Evolutionary conservation across 2,113 vertebrate genomes (phyloP), one percentile per base, ranked within the genome.

Genomic region (Rhinoderma darwinii): DNA sequence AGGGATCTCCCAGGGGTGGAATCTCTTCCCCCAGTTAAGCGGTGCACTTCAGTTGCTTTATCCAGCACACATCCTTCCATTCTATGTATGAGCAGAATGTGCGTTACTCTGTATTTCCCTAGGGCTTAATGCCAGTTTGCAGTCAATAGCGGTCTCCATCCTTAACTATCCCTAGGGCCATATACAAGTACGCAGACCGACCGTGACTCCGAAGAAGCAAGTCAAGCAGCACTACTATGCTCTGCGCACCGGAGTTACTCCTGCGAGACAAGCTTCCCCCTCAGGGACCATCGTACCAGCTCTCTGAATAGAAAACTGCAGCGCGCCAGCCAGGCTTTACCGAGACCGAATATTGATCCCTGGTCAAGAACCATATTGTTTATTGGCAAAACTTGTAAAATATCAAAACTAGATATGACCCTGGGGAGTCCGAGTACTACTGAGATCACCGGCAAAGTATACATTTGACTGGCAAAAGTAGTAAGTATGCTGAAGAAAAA

Each of bases 181-280:
- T 25, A 74, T 74, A 74, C 10, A 14, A 17, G 20, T 17, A 41
- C 8, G 30, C 17, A 37, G 66, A 70, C 66, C 2, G n/a, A 32
- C 63, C 14, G n/a, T 32, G 63, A 56, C 51, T 73, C 68, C 18
- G 44, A 44, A 27, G 61, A 83, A 17, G 81, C 43, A 11, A 47
- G 37, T 83, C 41, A 37, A 70, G 66, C 66, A 39, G 47, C 32
- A 8, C 12, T 5, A 56, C 68, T 51, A 10, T 25, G 66, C 44
- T 72, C 8, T 50, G 32, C 39, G 44, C 47, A 37, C 82, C 32
- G 54, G 32, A 54, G 39, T 84, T 74, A 84, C 50, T 84, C 68
- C 66, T n/a, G 20, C 5, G 47, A 47, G 44, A 47, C 74, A 73
- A 39, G 32, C 11, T 25, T 56, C 32, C 20, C 27, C 61, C 51